Evolutionary conservation across 2,888 invertebrate species (phyloP).

Genomic region (Leuctra nigra): DNA sequence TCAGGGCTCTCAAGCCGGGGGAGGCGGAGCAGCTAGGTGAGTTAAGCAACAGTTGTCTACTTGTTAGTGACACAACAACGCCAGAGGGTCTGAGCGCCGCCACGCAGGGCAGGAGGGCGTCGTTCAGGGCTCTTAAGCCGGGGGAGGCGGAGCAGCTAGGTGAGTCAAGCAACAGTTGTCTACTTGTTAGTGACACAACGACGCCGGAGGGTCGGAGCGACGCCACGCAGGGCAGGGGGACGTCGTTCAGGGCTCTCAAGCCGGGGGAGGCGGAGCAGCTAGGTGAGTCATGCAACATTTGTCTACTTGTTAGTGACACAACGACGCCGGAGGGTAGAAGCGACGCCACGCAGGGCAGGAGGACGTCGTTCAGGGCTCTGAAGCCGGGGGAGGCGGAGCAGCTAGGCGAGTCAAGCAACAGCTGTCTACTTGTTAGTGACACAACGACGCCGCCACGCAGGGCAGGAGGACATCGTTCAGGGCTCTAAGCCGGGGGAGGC

Average conservation of each 20-base stretch:
- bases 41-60: neutral
- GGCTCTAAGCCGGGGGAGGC: too few relatives aligned
- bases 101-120: slow-evolving; percentile 40
- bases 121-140: slow-evolving; percentile 39
- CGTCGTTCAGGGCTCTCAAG: slow-evolving; percentile 40
- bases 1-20: slow-evolving; percentile 37
- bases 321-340: too few relatives aligned
- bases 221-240: slow-evolving; percentile 39
- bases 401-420: slow-evolving; percentile 27
- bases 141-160: slow-evolving; percentile 37
- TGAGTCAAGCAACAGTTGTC: neutral
- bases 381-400: slow-evolving; percentile 38
- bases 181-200: too few relatives aligned
- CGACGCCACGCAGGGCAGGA: too few relatives aligned
- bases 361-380: slow-evolving; percentile 40
- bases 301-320: too few relatives aligned
- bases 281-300: too few relatives aligned
- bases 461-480: too few relatives aligned
- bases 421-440: too few relatives aligned
- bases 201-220: too few relatives aligned
- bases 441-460: too few relatives aligned
- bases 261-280: slow-evolving; percentile 38
- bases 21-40: slow-evolving; percentile 37
- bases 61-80: too few relatives aligned
- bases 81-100: too few relatives aligned